Conservation (phyloP, 2,888 invertebrate genomes). For the Hoplodrina blanda region DNA sequence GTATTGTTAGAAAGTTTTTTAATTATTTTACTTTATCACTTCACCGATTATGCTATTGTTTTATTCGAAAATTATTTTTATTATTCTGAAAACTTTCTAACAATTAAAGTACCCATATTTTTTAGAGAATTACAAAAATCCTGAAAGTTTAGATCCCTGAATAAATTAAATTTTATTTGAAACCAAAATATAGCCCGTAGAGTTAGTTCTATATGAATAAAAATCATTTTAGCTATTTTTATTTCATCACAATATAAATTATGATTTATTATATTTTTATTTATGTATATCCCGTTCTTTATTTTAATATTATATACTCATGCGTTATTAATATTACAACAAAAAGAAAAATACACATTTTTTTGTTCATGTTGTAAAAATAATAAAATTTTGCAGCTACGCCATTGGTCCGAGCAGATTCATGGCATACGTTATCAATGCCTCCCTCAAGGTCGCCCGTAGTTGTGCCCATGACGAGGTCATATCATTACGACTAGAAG, state of each 20-base stretch:
- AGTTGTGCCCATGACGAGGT: conserved; percentile 80
- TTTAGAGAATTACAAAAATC: conserved; percentile 11
- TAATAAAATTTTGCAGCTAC: conserved; percentile 80
- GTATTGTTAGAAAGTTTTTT: conserved; percentile 64
- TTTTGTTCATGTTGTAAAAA: conserved; percentile 43
- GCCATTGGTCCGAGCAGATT: conserved; percentile 90
- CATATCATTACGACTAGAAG: conserved; percentile 70
- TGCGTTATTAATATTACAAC: conserved; percentile 8
- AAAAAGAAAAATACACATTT: background rate
- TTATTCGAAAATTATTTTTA: conserved; percentile 5
- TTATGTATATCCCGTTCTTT: conserved; percentile 10
- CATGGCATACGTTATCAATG: conserved; percentile 89
- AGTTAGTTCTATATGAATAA: conserved; percentile 26
- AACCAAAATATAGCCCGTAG: conserved; percentile 34
- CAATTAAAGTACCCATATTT: conserved; percentile 30
- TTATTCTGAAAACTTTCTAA: conserved; percentile 56
- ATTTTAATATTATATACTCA: conserved; percentile 14
- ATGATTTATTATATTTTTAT: conserved; percentile 18
- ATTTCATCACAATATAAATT: conserved; percentile 26
- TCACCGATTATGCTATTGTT: conserved; percentile 19
- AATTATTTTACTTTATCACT: conserved; percentile 15
- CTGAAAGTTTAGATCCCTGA: conserved; percentile 19
- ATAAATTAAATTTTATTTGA: conserved; percentile 7
- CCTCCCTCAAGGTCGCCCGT: conserved; percentile 87
- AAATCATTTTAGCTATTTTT: conserved; percentile 26